Evolutionary conservation across 2,113 vertebrate species (phyloP).

Genomic region (Oceanites oceanicus): DNA sequence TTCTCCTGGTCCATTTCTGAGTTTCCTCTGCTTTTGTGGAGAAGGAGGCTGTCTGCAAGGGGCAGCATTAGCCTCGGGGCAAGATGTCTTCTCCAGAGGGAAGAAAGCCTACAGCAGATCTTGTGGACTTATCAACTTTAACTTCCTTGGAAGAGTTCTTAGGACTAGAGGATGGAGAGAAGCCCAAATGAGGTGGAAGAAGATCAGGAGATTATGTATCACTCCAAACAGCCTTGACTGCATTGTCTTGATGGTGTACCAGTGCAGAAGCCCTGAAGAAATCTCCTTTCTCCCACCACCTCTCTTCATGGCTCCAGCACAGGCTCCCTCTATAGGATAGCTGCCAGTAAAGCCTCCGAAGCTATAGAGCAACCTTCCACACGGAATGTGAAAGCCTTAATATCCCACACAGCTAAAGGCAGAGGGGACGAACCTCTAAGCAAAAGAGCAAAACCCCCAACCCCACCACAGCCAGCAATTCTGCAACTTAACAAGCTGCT

Average conservation of each 20-base stretch:
- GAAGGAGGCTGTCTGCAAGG: not conserved
- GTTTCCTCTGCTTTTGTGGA: not conserved
- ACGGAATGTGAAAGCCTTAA: fast-evolving
- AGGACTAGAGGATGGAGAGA: not conserved
- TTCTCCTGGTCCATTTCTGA: not conserved
- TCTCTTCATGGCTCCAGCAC: fast-evolving
- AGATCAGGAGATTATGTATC: not conserved
- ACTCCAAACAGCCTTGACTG: not conserved
- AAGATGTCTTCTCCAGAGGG: not conserved
- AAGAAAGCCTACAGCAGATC: not conserved
- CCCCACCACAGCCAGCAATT: not conserved
- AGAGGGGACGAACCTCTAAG: not conserved
- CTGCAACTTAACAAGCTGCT: not conserved
- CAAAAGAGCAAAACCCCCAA: not conserved
- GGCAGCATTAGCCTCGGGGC: fast-evolving
- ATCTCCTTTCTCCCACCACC: not conserved
- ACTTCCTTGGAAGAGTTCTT: not conserved
- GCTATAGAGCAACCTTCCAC: fast-evolving
- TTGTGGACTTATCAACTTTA: not conserved
- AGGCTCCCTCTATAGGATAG: not conserved
- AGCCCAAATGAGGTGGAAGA: not conserved
- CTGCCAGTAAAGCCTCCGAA: not conserved
- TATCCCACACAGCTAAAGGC: not conserved
- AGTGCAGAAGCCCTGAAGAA: not conserved
- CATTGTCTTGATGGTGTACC: fast-evolving